Percentiles rank a stretch among this genome's conserved stretches.
These are phyloP conservation scores for Andrena minutula DNA, from an alignment of 2,888 invertebrate species.

Conservation along the genomic window DNA sequence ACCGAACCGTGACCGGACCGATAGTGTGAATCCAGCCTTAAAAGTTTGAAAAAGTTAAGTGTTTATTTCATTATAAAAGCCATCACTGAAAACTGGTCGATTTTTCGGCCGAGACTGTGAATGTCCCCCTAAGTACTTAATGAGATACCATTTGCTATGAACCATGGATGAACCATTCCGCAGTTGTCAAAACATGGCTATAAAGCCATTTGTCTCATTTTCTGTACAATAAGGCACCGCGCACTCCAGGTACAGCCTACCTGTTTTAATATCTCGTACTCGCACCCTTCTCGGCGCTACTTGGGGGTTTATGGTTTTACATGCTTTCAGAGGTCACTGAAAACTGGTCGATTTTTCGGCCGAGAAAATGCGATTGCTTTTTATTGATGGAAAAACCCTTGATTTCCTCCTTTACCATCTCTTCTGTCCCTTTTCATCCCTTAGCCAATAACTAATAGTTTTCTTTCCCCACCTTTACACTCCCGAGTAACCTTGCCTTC, in stretches of 20 bases:
- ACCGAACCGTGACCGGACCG: no score
- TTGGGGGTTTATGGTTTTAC: not conserved
- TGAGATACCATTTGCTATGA: no score
- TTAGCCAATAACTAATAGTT: not conserved
- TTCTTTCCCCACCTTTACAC: not conserved
- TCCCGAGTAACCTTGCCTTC: not conserved
- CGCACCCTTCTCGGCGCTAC: not conserved
- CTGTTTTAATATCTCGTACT: not conserved
- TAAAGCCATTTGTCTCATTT: not conserved
- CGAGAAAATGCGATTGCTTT: not conserved
- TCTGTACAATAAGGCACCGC: not conserved
- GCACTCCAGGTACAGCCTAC: not conserved
- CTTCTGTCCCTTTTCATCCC: not conserved
- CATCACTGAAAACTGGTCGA: no score
- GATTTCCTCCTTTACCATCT: not conserved
- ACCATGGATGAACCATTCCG: no score
- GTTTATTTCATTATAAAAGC: no score
- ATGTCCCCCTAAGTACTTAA: no score
- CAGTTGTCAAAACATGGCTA: not conserved
- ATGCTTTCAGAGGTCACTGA: not conserved
- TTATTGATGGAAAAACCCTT: not conserved
- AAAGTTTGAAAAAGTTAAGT: no score
- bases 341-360: no score
- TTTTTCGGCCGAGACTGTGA: no score
- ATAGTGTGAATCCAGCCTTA: no score